phyloP scores from a whole-genome alignment of 1,140 invertebrate genomes.

The Macrobrachium nipponense region DNA sequence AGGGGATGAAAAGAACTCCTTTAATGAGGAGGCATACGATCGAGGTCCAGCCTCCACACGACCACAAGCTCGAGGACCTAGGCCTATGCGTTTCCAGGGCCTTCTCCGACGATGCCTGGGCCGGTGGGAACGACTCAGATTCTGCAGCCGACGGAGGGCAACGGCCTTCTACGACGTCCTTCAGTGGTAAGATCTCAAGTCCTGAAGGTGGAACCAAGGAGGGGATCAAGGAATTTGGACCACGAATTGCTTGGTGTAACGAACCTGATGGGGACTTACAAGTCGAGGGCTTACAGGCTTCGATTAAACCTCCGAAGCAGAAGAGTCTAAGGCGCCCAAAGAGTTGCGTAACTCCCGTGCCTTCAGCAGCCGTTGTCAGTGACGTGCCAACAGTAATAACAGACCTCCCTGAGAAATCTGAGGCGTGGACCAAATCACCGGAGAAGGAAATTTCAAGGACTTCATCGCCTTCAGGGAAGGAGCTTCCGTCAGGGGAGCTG shows the following conservation, averaged over 20 bases:
- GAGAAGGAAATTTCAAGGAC: background rate
- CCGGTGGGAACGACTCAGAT: background rate
- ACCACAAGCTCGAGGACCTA: background rate
- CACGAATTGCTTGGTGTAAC: background rate
- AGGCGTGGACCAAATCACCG: background rate
- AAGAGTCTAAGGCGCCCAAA: background rate
- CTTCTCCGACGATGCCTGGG: constrained; percentile 10
- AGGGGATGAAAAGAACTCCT: background rate
- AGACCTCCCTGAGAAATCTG: background rate
- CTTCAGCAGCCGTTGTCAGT: background rate
- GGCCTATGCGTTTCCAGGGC: constrained; percentile 1
- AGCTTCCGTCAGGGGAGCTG: background rate
- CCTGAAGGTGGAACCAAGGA: background rate
- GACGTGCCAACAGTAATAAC: background rate
- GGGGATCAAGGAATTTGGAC: background rate
- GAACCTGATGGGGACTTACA: background rate
- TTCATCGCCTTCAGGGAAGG: background rate
- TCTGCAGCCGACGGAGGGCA: background rate
- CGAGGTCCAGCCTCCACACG: background rate
- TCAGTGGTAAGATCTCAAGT: background rate
- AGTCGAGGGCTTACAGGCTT: background rate
- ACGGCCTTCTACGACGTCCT: background rate
- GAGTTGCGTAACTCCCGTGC: constrained; percentile 15
- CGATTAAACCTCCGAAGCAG: background rate
- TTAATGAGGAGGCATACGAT: constrained; percentile 22